Base-by-base conservation (phyloP, 2,113 vertebrate genomes). In the Uropsilus gracilis region DNA sequence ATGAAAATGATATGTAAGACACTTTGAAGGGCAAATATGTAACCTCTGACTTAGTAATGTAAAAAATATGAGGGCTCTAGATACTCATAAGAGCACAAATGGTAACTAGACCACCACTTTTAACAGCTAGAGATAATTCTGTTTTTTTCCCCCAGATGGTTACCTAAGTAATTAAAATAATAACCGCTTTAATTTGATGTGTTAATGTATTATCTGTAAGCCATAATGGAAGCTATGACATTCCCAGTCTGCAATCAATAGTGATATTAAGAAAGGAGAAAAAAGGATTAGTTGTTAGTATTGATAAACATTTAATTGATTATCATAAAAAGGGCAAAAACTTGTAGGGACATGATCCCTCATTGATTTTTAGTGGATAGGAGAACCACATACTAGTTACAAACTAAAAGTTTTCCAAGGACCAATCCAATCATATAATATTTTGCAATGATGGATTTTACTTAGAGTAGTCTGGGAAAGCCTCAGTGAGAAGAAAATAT, bases 221-320 rank as follows among this genome's bases (percentile, higher is more conserved):
- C 44, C 85, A 92, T 84, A 89, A 81, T 86, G 73, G 72, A 82
- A 92, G 39, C 34, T 34, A 5, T 69, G 73, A 82, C 8, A 59
- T 94, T 80, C 7, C 39, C 34, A 73, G 68, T 92, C 66, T 89
- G 11, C 34, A 96, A 61, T 91, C 90, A 90, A 39, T 57, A 69
- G 32, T 37, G 91, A 64, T 86, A 69, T 91, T 96, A 89, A 94
- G 64, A 91, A 84, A 69, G 44, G 69, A 82, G 73, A 48, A 80
- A 84, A 90, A 81, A 75, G 69, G 39, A 86, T 42, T 94, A n/a
- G 78, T 90, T 90, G 28, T 86, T 90, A 86, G 16, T 37, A 87
- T 63, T 97, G 72, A 44, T 89, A 94, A 96, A 73, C 53, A 77
- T 83, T 97, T 96, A 95, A 83, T 89, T 96, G 97, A 86, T 87